Evolutionary conservation across 2,113 vertebrate genomes (phyloP), one percentile per base, ranked within the genome.

Genomic region (Anser brachyrhynchus): DNA sequence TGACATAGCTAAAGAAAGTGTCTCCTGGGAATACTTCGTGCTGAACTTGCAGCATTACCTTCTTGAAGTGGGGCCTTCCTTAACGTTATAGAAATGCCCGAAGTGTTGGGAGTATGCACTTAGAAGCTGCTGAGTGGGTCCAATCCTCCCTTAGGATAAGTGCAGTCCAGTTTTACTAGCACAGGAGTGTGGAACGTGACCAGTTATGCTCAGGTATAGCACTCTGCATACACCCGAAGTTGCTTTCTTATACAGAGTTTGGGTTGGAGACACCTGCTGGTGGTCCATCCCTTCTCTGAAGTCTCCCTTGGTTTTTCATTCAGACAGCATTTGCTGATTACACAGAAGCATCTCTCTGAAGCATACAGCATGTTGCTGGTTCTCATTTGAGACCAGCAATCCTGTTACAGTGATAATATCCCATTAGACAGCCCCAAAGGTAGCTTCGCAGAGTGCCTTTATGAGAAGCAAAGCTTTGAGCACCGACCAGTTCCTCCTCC

Each of bases 321-420:
- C 37, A 22, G 73, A 3, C 5, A 11, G 2, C 26, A 22, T 82
- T 89, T 89, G 44, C 62, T 87, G 23, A 87, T 92, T 82, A 23
- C 13, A 26, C 16, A 3, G 18, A 18, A 46, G 43, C 57, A 78
- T 49, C 73, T 92, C 10, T 3, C 41, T 55, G 66, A 57, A 61
- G 61, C 35, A 23, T 28, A 39, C 46, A 72, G 17, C 20, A 1
- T 59, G 20, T 37, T 26, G 6, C 57, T 49, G 80, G 52, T 35
- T 89, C 55, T 93, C n/a, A 6, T 26, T 6, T 74, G 86, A 89
- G 91, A 67, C 52, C 81, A 87, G 81, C 64, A 93, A 59, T 90
- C 85, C 72, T 55, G 55, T 96, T 66, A 57, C 55, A n/a, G 43
- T 37, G 65, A 15, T n/a, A 46, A 46, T 31, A 28, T 35, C 73